A percentile compares a stretch with the other conserved stretches of the same genome.
Conservation (phyloP, 2,113 vertebrate genomes). For the Conger conger region DNA sequence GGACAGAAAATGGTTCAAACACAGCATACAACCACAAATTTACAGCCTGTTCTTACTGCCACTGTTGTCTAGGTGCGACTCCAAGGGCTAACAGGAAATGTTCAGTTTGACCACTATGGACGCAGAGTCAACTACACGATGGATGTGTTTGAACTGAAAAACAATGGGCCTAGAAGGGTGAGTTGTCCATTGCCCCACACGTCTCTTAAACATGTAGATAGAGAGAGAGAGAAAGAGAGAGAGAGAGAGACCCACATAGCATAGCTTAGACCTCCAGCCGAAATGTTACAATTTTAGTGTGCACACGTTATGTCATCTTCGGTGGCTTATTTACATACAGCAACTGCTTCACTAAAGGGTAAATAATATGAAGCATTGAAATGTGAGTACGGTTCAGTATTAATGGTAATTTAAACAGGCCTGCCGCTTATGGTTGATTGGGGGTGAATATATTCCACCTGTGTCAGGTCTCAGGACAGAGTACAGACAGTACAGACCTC, state of each 20-base stretch:
- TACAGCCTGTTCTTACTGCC: background rate
- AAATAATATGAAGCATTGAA: background rate
- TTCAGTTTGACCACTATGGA: conserved; percentile 97
- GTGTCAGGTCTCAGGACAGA: background rate
- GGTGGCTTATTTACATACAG: no score
- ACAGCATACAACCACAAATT: background rate
- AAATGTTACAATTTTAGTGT: no score
- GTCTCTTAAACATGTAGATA: background rate
- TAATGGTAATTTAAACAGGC: background rate
- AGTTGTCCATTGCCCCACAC: conserved; percentile 14
- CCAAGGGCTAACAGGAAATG: conserved; percentile 96
- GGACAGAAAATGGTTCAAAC: background rate
- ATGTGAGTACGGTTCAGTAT: background rate
- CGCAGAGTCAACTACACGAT: conserved; percentile 97
- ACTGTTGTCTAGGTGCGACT: conserved; percentile 81
- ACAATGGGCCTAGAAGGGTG: conserved; percentile 90
- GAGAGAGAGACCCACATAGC: no score
- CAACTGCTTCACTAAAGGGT: no score
- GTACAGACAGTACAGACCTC: background rate
- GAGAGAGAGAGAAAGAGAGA: conserved; percentile 5
- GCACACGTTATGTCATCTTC: no score
- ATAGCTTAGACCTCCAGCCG: no score
- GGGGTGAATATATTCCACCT: background rate
- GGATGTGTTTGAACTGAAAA: conserved; percentile 98
- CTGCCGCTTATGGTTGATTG: conserved; percentile 16